Evolutionary conservation across 2,113 vertebrate genomes (phyloP).

Genomic region (Hypanus sabinus): DNA sequence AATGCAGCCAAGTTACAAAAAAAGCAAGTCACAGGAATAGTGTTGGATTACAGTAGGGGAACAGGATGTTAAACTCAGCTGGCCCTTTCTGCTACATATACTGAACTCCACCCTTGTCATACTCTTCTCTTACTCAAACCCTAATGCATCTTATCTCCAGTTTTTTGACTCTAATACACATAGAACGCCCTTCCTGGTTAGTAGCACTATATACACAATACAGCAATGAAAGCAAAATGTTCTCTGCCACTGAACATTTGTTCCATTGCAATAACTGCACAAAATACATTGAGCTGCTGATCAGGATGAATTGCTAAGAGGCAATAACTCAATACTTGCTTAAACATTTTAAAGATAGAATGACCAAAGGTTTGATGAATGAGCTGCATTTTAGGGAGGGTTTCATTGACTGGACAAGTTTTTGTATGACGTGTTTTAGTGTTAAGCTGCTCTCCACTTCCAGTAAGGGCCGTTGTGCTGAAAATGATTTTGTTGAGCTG

Average conservation of each 20-base stretch:
- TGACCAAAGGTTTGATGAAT: not conserved
- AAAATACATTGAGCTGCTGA: too few species aligned
- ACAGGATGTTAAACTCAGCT: not conserved
- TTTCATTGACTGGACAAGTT: not conserved
- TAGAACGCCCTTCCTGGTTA: too few species aligned
- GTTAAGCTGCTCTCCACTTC: not conserved
- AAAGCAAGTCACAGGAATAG: not conserved
- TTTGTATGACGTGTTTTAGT: not conserved
- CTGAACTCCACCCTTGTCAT: too few species aligned
- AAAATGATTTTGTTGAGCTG: not conserved
- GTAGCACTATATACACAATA: too few species aligned
- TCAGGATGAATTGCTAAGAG: too few species aligned
- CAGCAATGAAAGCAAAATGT: too few species aligned
- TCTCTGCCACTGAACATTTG: too few species aligned
- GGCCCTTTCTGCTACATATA: not conserved
- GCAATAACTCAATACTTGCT: too few species aligned
- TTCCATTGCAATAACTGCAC: too few species aligned
- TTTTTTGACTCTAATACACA: too few species aligned
- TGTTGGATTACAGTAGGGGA: not conserved
- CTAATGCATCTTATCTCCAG: not conserved
- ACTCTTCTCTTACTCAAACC: not conserved
- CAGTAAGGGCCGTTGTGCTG: not conserved
- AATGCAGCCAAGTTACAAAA: not conserved
- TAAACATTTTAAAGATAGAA: not conserved
- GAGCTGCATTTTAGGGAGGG: not conserved